Evolutionary conservation across 2,797 vertebrate species (phyloP), one percentile per base, ranked within the genome.

Genomic region (Xiphophorus birchmanni): DNA sequence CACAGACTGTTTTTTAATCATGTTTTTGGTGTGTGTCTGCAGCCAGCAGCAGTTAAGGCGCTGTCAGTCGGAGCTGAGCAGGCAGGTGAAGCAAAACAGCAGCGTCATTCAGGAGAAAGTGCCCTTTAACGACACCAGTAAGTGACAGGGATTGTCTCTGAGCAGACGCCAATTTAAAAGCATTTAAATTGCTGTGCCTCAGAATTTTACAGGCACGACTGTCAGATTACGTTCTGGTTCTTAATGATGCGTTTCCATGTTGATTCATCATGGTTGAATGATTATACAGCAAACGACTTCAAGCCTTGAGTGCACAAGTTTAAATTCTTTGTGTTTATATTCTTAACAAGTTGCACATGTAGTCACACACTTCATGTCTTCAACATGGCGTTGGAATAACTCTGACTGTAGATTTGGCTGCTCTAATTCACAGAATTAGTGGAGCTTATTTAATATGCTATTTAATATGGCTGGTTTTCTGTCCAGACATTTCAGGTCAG

Each of bases 71-170:
- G 97, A 99, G 93, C 95, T 99, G 90, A 97, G 96, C 93, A 96
- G 94, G 90, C 96, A 97, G 94, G 94, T 99, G 95, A 98, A 98
- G 88, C 97, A 98, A 87, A 98, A 97, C 94, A 96, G 97, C 84
- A 96, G 96, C 88, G 95, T 99, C 87, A 99, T 99, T 93, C 97
- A 95, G 95, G 99, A 99, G 94, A 99, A 99, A 97, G 97, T 99
- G 93, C 98, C 97, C 96, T 99, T 99, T 93, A 99, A 99, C 89
- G 99, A 99, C 94, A 99, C 98, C 94, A 97, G 99, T 99, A 95
- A 91, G 98, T 97, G 87, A 86, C 78, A 84, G 86, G 52, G 74
- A 48, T 74, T 23, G 73, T 56, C 45, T 35, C 67, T 45, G 72
- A 84, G 77, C 73, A 72, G 63, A 65, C 73, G 44, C 80, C 73